Base-by-base conservation (phyloP, 64 coral and sea anemone genomes). In the Montipora foliosa region DNA sequence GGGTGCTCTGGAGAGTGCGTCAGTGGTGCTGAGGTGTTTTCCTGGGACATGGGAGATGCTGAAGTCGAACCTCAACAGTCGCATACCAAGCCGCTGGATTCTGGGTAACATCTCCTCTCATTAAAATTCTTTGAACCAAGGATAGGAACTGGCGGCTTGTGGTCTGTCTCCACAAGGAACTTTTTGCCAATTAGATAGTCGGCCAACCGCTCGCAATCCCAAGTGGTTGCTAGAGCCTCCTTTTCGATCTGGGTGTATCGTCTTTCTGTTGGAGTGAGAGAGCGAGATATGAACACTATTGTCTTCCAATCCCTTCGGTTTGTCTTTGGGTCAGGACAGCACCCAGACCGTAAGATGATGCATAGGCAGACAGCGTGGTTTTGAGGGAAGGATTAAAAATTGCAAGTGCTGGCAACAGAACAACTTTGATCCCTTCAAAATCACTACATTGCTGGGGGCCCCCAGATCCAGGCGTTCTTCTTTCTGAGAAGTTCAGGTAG, bases 251-350 rank as follows among this genome's bases (percentile, higher is more conserved):
- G 88, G 19, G 29, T 62, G 29, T 49, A 77, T 83, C 64, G 88
- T 70, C 76, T 89, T 67, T 49, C 77, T 21, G 68, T 95, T 19
- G 5, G 48, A 44, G 24, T 67, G 57, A 50, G 74, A 52, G 89
- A 55, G 69, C 79, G 88, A 25, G 78, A 94, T 52, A 94, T 89
- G 49, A 58, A 89, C 3, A 79, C 93, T 21, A 89, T 83, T 89
- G 87, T 55, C 74, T 94, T 94, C 87, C 93, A 83, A 12, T 70
- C n/a, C 48, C 47, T 2, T 83, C 72, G 1, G n/a, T 24, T 49
- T 94, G 87, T 29, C 84, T 84, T 53, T 94, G 79, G 22, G 37
- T 90, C 79, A 94, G 13, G 4, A 94, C 93, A 0, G 87, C 93
- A 44, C 93, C 87, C 8, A 94, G 58, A 47, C 67, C 87, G 29